These are phyloP conservation scores for Drymodes brunneopygia DNA, from an alignment of 2,113 vertebrate species.

Conservation along the genomic window DNA sequence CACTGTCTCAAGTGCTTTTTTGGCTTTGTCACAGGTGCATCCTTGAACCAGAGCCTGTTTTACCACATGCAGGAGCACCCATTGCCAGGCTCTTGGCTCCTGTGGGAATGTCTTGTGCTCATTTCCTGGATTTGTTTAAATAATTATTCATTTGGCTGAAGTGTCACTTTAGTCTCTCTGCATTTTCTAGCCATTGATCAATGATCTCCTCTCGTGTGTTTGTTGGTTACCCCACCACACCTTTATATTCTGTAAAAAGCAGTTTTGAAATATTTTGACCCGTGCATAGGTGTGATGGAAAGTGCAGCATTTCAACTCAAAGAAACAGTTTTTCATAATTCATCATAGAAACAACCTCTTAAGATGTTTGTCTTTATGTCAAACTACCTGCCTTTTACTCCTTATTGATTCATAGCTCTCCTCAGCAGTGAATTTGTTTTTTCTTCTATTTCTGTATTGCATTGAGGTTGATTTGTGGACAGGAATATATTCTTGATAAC, in stretches of 20 bases:
- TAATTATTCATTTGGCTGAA: not conserved
- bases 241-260: not conserved
- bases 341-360: not conserved
- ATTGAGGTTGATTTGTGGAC: not conserved
- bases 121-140: not conserved
- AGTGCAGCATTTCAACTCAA: not conserved
- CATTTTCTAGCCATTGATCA: not conserved
- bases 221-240: not conserved
- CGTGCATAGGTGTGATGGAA: not conserved
- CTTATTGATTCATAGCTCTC: not conserved
- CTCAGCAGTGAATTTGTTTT: not conserved
- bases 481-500: not conserved
- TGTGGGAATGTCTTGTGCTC: not conserved
- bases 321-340: not conserved
- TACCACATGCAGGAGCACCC: not conserved
- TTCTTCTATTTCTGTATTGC: not conserved
- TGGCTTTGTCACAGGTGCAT: not conserved
- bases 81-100: not conserved
- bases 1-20: not conserved
- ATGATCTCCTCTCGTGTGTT: not conserved
- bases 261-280: not conserved
- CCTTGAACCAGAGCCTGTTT: not conserved
- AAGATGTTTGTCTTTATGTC: not conserved
- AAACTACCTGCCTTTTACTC: not conserved
- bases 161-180: not conserved